phyloP scores from a whole-genome alignment of 2,888 invertebrate species.

The Apodemia duryi region DNA sequence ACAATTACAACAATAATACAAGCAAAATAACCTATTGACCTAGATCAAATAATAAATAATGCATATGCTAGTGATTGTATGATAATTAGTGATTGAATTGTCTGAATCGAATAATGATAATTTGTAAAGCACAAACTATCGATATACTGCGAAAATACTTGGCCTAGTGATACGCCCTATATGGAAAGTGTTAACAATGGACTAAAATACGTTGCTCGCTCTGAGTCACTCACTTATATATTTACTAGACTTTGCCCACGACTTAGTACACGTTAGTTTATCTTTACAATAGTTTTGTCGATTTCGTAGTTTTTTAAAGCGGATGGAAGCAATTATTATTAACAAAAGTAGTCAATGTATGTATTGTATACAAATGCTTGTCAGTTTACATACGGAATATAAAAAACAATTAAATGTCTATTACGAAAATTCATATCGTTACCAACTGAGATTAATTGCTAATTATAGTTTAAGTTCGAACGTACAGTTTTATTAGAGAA shows the following conservation, averaged over 20 bases:
- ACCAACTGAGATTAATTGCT: too few relatives aligned
- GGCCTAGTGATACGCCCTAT: constrained; percentile 3
- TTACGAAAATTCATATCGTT: too few relatives aligned
- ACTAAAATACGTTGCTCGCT: background rate
- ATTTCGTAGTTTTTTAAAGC: too few relatives aligned
- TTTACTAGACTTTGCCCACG: background rate
- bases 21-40: constrained; percentile 8
- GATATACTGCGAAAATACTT: constrained; percentile 11
- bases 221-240: background rate
- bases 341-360: too few relatives aligned
- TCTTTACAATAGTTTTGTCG: too few relatives aligned
- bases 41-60: constrained; percentile 10
- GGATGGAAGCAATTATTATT: too few relatives aligned
- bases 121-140: background rate
- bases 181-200: background rate
- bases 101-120: constrained; percentile 12
- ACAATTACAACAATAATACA: background rate
- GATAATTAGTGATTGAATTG: constrained; percentile 12
- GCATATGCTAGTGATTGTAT: constrained; percentile 12
- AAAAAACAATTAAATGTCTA: too few relatives aligned
- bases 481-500: too few relatives aligned
- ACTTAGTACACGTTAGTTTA: background rate
- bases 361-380: too few relatives aligned
- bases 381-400: too few relatives aligned
- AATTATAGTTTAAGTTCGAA: too few relatives aligned